Percentiles rank a stretch among this genome's conserved stretches.
phyloP scores from a whole-genome alignment of 2,113 vertebrate species.

The Petrocephalus zakoni region DNA sequence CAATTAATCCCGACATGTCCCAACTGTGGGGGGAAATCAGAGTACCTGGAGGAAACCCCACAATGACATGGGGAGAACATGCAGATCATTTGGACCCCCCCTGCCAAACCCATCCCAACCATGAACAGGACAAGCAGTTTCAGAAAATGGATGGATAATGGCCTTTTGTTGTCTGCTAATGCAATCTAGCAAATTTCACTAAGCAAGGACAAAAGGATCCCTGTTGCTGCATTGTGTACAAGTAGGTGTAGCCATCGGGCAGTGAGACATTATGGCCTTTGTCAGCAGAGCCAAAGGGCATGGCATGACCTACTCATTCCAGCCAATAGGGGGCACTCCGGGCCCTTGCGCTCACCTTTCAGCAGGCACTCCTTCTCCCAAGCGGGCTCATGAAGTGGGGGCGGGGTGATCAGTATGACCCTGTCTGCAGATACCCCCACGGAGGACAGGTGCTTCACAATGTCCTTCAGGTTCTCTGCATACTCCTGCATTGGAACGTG shows the following conservation, averaged over 20 bases:
- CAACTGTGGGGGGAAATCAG: too few relatives aligned
- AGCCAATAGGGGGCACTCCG: not conserved
- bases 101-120: too few relatives aligned
- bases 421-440: constrained; percentile 59
- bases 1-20: too few relatives aligned
- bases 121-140: too few relatives aligned
- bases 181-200: not conserved
- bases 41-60: too few relatives aligned
- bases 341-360: constrained; percentile 65
- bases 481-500: constrained; percentile 84
- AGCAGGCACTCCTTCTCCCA: constrained; percentile 79
- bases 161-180: not conserved
- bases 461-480: constrained; percentile 66
- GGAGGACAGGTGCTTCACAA: constrained; percentile 65
- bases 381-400: constrained; percentile 71
- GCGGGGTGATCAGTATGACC: constrained; percentile 79
- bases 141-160: not conserved
- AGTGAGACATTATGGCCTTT: not conserved
- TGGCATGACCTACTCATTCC: not conserved
- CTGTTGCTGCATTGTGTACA: not conserved
- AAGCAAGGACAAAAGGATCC: not conserved
- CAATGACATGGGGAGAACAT: too few relatives aligned
- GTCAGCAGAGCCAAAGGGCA: not conserved
- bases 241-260: not conserved
- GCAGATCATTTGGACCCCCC: too few relatives aligned